phyloP scores from a whole-genome alignment of 2,888 invertebrate species.

The Alloscopus bannaensis region DNA sequence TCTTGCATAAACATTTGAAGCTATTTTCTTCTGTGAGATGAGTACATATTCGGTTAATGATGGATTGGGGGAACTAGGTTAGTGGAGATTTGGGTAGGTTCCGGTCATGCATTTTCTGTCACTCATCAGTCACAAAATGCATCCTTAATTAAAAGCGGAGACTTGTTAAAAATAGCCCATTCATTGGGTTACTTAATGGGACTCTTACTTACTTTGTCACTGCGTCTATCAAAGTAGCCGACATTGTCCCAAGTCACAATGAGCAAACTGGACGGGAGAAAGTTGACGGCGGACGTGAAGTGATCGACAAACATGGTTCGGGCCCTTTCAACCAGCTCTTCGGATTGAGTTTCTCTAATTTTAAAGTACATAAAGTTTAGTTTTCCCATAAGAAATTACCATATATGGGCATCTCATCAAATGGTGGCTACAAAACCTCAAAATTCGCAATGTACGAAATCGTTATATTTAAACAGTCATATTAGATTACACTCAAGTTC shows the following conservation, averaged over 20 bases:
- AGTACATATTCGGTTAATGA: not conserved
- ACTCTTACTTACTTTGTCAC: slow-evolving; percentile 80
- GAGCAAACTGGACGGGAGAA: slow-evolving; percentile 86
- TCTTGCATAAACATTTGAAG: too few relatives aligned
- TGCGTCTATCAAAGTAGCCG: slow-evolving; percentile 83
- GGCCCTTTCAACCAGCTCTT: slow-evolving; percentile 77
- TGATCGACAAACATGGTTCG: slow-evolving; percentile 83
- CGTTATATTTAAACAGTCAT: too few relatives aligned
- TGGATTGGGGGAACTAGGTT: slow-evolving; percentile 35
- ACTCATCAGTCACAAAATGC: not conserved
- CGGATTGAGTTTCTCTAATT: slow-evolving; percentile 77
- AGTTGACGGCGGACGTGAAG: slow-evolving; percentile 84
- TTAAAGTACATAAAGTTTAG: too few relatives aligned
- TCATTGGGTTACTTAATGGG: too few relatives aligned
- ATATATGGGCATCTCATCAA: too few relatives aligned
- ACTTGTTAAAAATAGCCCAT: not conserved
- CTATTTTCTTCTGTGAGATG: too few relatives aligned
- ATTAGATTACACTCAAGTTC: too few relatives aligned
- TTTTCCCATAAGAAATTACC: slow-evolving; percentile 16
- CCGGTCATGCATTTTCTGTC: slow-evolving; percentile 39
- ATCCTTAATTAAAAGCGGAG: not conserved
- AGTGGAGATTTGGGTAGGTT: slow-evolving; percentile 53
- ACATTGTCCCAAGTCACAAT: slow-evolving; percentile 94
- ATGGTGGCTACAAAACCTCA: too few relatives aligned
- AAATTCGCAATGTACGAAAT: too few relatives aligned